Evolutionary conservation across 30 jellyfish, hydroid and myxozoan genomes (phyloP), one percentile per base, ranked within the genome.

Genomic region (Mastigias papua): DNA sequence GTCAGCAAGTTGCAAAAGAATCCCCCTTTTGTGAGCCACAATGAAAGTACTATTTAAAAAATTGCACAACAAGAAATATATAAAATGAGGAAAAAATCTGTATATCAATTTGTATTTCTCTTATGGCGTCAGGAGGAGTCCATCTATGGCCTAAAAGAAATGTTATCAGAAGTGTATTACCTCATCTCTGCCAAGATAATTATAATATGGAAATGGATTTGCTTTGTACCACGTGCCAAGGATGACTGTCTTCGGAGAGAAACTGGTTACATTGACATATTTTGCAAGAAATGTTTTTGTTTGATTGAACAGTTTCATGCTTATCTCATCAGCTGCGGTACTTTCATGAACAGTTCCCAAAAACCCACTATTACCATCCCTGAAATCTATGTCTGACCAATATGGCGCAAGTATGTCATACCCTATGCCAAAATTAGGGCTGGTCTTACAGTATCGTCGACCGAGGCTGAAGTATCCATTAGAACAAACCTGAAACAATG

Each of bases 311-410:
- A 76, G 74, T 35, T 28, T 58, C 27, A 58, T 63, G 50, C 87
- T 76, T 70, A 76, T 51, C 13, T 11, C 61, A 34, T 76, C 87
- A 0, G 57, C 28, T 22, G 62, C 75, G 1, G 75, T 58, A 34
- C 64, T 51, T 30, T 28, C 61, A 23, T 76, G 87, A n/a, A 11
- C 57, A 3, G 75, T 48, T 3, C 63, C 87, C 2, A 34, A 49
- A 72, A 72, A 72, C 3, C 83, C 83, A 28, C 76, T 76, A 20
- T 2, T 17, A 46, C 76, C 60, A 49, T 26, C 87, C 28, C 75
- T 51, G 74, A 76, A 76, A n/a, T 76, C 87, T 1, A 76, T 22
- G 28, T 76, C 87, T 17, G 23, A 34, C 87, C 87, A 76, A 76
- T 2, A 76, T 31, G 87, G 35, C 8, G 61, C 58, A 2, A 51